Percentiles rank a stretch among this genome's conserved stretches.
phyloP scores from a whole-genome alignment of 2,113 vertebrate genomes.

The Aramus guarauna region DNA sequence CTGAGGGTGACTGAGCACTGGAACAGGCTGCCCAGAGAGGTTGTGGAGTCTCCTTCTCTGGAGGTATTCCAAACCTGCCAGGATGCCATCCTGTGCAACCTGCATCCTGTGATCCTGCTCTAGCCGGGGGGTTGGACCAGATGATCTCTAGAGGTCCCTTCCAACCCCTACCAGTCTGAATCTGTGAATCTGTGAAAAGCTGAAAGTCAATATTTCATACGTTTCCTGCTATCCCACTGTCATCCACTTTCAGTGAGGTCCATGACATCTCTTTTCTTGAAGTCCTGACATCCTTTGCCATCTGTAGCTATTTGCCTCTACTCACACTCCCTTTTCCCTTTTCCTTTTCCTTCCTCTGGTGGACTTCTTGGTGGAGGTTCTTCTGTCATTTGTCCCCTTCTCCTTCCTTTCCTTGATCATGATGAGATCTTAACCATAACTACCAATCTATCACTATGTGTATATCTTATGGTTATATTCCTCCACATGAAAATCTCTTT shows the following conservation, averaged over 20 bases:
- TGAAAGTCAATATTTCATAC: not conserved
- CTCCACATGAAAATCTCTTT: not conserved
- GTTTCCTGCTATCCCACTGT: not conserved
- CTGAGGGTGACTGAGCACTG: too few species aligned
- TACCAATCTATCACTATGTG: not conserved
- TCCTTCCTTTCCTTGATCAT: not conserved
- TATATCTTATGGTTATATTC: not conserved
- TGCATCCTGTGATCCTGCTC: too few species aligned
- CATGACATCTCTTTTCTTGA: not conserved
- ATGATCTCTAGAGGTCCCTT: too few species aligned
- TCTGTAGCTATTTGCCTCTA: not conserved
- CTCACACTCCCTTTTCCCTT: not conserved
- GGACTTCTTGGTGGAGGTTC: not conserved
- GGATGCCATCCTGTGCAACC: too few species aligned
- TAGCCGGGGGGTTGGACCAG: too few species aligned
- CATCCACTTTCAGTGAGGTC: not conserved
- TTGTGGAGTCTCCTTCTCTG: too few species aligned
- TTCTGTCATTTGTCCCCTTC: not conserved
- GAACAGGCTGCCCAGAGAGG: too few species aligned
- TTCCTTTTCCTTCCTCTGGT: not conserved
- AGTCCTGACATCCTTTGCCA: not conserved
- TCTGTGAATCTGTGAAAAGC: not conserved
- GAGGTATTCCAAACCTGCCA: too few species aligned
- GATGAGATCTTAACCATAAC: not conserved
- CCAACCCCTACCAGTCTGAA: too few species aligned